Conservation (phyloP, 1,140 invertebrate species). For the Brachionus koreanus region DNA sequence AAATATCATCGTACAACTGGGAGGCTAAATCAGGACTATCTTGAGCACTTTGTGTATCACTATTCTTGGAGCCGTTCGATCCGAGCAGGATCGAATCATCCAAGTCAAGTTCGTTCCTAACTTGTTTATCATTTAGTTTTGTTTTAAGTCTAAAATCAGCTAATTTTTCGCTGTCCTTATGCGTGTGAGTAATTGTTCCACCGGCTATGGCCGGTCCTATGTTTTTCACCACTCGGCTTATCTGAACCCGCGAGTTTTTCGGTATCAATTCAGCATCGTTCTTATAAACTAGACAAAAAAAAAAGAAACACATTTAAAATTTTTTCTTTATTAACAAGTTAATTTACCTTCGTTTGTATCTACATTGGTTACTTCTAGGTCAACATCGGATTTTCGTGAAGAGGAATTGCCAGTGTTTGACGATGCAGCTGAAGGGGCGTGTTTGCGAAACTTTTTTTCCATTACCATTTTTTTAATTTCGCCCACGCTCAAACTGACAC, state of each 20-base stretch:
- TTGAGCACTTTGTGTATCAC: background rate
- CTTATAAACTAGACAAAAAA: constrained; percentile 28
- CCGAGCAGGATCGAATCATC: background rate
- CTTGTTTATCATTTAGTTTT: background rate
- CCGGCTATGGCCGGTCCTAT: constrained; percentile 33
- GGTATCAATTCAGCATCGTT: constrained; percentile 28
- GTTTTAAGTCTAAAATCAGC: background rate
- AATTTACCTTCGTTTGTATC: constrained; percentile 39
- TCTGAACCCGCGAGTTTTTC: constrained; percentile 40
- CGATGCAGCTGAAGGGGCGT: background rate
- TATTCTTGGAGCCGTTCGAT: background rate
- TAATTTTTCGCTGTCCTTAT: background rate
- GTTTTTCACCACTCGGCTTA: constrained; percentile 36
- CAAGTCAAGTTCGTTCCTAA: background rate
- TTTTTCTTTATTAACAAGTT: no score
- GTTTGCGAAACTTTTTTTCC: constrained; percentile 40
- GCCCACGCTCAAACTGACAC: constrained; percentile 27
- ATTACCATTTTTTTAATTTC: constrained; percentile 42
- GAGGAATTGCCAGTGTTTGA: background rate
- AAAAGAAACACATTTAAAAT: no score
- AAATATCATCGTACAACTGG: background rate
- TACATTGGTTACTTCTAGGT: constrained; percentile 37
- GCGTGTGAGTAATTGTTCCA: background rate
- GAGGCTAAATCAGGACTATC: background rate
- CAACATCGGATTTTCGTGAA: background rate